A percentile compares a stretch with the other conserved stretches of the same genome.
These are phyloP conservation scores for Plecotus auritus DNA, from an alignment of 2,113 vertebrate species.

Conservation along the genomic window DNA sequence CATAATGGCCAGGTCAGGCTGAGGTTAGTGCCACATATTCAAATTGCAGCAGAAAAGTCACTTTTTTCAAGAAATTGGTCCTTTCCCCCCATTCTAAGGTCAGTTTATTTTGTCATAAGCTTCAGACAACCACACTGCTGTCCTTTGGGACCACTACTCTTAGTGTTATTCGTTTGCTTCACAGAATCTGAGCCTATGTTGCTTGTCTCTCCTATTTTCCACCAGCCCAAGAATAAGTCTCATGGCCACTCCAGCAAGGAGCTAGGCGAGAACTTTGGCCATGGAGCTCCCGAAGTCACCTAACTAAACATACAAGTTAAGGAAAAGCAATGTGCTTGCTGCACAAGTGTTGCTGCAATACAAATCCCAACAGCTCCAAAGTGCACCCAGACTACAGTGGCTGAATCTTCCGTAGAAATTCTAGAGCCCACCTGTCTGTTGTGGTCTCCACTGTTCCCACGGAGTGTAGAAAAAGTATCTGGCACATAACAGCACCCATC, in stretches of 20 bases:
- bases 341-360: background rate
- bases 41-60: background rate
- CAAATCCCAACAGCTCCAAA: background rate
- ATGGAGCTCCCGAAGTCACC: background rate
- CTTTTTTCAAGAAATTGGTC: background rate
- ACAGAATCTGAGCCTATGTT: background rate
- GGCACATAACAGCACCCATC: background rate
- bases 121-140: background rate
- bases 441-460: rapidly evolving
- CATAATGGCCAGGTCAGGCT: background rate
- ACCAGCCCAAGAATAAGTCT: background rate
- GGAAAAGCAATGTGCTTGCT: too few species aligned
- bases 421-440: background rate
- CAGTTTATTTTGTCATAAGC: background rate
- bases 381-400: too few species aligned
- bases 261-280: background rate
- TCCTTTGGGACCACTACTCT: background rate
- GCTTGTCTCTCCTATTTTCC: background rate
- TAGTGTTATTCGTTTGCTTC: background rate
- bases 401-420: background rate
- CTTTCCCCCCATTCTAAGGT: background rate
- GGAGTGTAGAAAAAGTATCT: background rate
- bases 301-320: background rate
- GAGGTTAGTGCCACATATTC: background rate
- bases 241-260: background rate